A percentile compares a stretch with the other conserved stretches of the same genome.
These are phyloP conservation scores for Opisthocomus hoazin DNA, from an alignment of 2,113 vertebrate genomes.

Conservation along the genomic window DNA sequence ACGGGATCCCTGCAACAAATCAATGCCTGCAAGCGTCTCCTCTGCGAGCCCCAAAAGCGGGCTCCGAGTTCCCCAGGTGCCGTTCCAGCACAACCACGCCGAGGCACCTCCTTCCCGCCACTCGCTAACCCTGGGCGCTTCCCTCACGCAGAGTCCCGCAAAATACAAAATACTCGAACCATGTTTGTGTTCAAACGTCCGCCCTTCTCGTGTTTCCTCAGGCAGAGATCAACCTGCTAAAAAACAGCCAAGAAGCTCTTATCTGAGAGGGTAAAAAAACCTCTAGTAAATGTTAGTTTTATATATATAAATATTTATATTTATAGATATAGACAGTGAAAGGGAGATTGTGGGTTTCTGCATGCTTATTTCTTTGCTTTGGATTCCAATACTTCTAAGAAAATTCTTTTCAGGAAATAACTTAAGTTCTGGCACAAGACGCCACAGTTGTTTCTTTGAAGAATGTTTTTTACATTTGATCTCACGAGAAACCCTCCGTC, in stretches of 20 bases:
- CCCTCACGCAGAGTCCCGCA: slow-evolving; percentile 5
- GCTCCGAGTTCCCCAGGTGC: slow-evolving; percentile 34
- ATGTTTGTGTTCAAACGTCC: not conserved
- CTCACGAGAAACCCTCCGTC: not conserved
- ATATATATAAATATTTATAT: slow-evolving; percentile 36
- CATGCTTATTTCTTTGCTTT: slow-evolving; percentile 44
- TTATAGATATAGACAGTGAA: slow-evolving; percentile 52
- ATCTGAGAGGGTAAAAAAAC: slow-evolving; percentile 13
- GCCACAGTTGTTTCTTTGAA: slow-evolving; percentile 12
- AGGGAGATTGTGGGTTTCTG: slow-evolving; percentile 50
- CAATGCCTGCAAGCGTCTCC: slow-evolving; percentile 6
- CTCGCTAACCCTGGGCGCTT: not conserved
- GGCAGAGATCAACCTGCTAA: slow-evolving; percentile 33
- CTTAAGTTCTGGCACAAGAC: slow-evolving; percentile 26
- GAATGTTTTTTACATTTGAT: not conserved
- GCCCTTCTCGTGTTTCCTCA: not conserved
- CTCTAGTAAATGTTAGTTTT: slow-evolving; percentile 13
- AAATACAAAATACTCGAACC: slow-evolving; percentile 35
- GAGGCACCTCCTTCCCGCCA: slow-evolving; percentile 55
- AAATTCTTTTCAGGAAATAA: slow-evolving; percentile 43
- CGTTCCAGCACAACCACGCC: slow-evolving; percentile 21
- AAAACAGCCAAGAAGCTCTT: slow-evolving; percentile 58
- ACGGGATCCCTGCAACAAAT: slow-evolving; percentile 41
- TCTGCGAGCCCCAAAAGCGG: not conserved
- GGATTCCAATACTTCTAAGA: slow-evolving; percentile 35